A percentile compares a stretch with the other conserved stretches of the same genome.
Conservation (phyloP, 2,113 vertebrate species). For the Mormyrus iriodes region DNA sequence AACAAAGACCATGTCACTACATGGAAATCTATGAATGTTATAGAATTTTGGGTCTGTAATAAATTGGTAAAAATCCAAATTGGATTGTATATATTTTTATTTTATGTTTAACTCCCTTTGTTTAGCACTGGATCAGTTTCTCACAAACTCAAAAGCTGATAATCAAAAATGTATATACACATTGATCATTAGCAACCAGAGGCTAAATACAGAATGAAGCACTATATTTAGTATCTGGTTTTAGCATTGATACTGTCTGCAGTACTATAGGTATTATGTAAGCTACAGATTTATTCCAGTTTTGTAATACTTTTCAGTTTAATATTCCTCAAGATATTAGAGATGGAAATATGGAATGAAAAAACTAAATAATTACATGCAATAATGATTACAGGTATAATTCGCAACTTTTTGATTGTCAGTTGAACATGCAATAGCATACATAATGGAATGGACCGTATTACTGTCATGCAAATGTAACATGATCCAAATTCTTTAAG, state of each 20-base stretch:
- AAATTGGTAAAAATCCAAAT: slow-evolving; percentile 67
- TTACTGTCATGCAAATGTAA: not conserved
- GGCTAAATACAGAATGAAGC: not conserved
- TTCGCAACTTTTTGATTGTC: not conserved
- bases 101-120: not conserved
- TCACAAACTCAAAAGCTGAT: not conserved
- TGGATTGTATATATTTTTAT: not conserved
- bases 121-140: not conserved
- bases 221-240: not conserved
- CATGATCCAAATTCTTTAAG: not conserved
- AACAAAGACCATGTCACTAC: slow-evolving; percentile 81
- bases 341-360: not conserved
- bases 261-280: not conserved
- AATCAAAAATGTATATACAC: not conserved
- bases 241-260: not conserved
- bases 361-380: not conserved
- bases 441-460: not conserved
- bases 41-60: slow-evolving; percentile 73
- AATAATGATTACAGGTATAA: not conserved
- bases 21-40: slow-evolving; percentile 81
- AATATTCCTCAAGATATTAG: not conserved
- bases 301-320: not conserved
- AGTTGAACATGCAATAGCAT: not conserved
- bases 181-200: not conserved
- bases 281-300: not conserved